Conservation (phyloP, 1,140 invertebrate species). For the Leptopilina boulardi region DNA sequence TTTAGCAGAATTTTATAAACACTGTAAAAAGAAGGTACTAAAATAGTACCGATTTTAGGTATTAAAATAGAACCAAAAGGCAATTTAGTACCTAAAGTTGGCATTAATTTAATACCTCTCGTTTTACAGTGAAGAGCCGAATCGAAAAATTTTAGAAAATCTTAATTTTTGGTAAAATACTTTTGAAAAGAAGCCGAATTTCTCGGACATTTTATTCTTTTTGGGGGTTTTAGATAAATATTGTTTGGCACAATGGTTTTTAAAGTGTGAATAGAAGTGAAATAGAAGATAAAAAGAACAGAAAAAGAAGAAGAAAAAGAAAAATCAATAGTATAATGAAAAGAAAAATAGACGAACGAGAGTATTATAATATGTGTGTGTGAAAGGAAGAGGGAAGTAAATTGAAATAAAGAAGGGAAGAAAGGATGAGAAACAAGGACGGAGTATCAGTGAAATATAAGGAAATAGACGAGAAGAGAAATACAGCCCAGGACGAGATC, state of each 20-base stretch:
- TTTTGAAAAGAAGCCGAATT: too few species aligned
- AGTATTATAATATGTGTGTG: slow-evolving; percentile 29
- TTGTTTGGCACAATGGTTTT: neutral
- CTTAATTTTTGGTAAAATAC: too few species aligned
- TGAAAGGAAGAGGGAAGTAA: slow-evolving; percentile 34
- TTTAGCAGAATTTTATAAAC: too few species aligned
- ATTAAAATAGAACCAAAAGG: too few species aligned
- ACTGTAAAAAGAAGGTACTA: too few species aligned
- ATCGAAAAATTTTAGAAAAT: too few species aligned
- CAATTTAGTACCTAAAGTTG: too few species aligned
- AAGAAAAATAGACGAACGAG: slow-evolving; percentile 41
- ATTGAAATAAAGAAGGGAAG: slow-evolving; percentile 43
- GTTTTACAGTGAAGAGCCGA: too few species aligned
- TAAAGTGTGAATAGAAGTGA: neutral
- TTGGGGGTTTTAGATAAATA: too few species aligned
- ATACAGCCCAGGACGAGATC: slow-evolving; percentile 50
- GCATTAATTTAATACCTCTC: too few species aligned
- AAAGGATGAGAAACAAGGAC: slow-evolving; percentile 38
- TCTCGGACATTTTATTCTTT: too few species aligned
- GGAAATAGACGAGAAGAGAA: slow-evolving; percentile 51
- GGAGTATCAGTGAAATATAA: slow-evolving; percentile 40
- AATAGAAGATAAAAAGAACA: neutral
- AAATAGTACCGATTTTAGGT: too few species aligned
- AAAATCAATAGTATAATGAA: slow-evolving; percentile 45
- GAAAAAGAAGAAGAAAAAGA: slow-evolving; percentile 43